Base-by-base conservation (phyloP, 2,797 vertebrate species). In the Gorsachius magnificus region DNA sequence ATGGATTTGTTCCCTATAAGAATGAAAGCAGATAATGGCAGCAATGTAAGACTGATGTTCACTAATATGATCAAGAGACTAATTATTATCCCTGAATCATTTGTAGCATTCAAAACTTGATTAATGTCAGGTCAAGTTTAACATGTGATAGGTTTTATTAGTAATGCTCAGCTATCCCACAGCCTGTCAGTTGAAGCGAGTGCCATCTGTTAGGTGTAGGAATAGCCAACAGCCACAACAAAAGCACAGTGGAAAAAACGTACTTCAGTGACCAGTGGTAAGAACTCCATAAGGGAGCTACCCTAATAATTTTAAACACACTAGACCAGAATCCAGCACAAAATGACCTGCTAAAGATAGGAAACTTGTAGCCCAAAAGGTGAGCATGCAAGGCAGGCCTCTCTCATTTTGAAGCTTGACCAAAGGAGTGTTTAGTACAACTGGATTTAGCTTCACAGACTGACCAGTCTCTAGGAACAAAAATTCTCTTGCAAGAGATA, bases 71-170 rank as follows among this genome's bases (percentile, higher is more conserved):
- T 97, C 95, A 97, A 94, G 94, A 96, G 95, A 97, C 95, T 97
- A 97, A 97, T 97, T 97, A 97, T 95, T 97, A 96, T 91, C 96
- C 94, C 94, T 97, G 96, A 97, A 97, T 97, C 97, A 97, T 96
- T 96, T 97, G 96, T 95, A 97, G 94, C 94, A 91, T 97, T 97
- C 95, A 95, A 96, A 97, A 97, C 93, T 95, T 97, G 96, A 97
- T 97, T 97, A 97, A 97, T 97, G 97, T 97, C 97, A 97, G 97
- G 97, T 97, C 97, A 97, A 96, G 96, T 96, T 97, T 96, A 97
- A 96, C 95, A 97, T 94, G 95, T 92, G 94, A 97, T 95, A 96
- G 91, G 92, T 91, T 97, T 97, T 96, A 97, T 97, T 98, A 98
- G 96, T 94, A 97, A 97, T 97, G 95, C 94, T 97, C 15, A 16